Conservation (phyloP, 2,797 vertebrate genomes). For the Myotis daubentonii region DNA sequence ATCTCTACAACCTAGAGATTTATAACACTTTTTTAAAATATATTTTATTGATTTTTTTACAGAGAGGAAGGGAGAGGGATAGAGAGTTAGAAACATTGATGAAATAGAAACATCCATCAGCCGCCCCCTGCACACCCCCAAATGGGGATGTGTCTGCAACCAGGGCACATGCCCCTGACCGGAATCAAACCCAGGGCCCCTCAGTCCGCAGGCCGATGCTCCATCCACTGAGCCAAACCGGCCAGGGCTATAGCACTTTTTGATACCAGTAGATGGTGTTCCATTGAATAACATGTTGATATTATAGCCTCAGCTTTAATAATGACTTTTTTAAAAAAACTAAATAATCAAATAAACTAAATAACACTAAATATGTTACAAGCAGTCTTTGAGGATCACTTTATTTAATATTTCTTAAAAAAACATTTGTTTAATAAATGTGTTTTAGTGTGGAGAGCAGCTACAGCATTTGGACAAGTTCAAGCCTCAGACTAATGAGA, state of each 20-base stretch:
- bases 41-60: no score
- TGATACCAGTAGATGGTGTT: background rate
- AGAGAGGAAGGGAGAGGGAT: no score
- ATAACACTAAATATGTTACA: background rate
- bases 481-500: no score
- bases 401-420: background rate
- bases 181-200: no score
- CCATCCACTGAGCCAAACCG: no score
- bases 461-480: no score
- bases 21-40: background rate
- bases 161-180: no score
- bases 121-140: no score
- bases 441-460: background rate
- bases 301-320: background rate
- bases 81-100: no score
- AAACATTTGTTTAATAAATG: background rate
- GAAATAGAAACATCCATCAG: no score
- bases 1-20: background rate
- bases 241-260: background rate
- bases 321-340: background rate
- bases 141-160: no score
- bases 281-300: background rate
- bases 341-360: background rate
- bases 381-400: background rate
- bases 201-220: no score